A percentile compares a stretch with the other conserved stretches of the same genome.
Evolutionary conservation across 35 echinoderm and acorn worm species (phyloP).

Genomic region (Eucidaris tribuloides): DNA sequence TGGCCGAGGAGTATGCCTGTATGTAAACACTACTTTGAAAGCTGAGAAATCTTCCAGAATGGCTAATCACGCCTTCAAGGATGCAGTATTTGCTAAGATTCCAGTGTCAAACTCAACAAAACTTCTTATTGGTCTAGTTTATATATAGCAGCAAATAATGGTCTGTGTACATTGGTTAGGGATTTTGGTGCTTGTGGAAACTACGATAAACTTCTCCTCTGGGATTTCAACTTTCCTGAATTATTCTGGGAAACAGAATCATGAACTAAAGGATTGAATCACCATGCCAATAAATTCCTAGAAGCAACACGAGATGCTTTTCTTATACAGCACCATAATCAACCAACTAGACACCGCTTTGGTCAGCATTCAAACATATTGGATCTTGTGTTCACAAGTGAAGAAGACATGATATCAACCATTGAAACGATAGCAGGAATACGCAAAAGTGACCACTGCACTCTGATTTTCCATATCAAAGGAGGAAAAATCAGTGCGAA

Average conservation of each 20-base stretch:
- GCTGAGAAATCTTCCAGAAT: not conserved
- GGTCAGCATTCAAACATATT: conserved; percentile 9
- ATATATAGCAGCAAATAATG: not conserved
- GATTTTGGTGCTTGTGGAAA: not conserved
- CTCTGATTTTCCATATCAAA: not conserved
- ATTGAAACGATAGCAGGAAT: not conserved
- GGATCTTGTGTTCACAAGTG: not conserved
- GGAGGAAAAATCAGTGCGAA: not conserved
- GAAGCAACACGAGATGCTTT: not conserved
- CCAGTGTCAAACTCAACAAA: not conserved
- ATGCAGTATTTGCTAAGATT: conserved; percentile 27
- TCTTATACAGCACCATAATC: conserved; percentile 1
- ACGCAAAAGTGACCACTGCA: not conserved
- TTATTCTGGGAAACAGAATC: not conserved
- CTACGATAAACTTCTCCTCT: not conserved
- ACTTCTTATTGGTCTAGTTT: conserved; percentile 3
- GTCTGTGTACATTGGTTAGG: not conserved
- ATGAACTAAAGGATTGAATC: not conserved
- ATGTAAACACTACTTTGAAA: not conserved
- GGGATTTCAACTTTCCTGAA: conserved; percentile 3
- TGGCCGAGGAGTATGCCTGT: not conserved
- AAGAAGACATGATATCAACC: not conserved
- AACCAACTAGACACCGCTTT: conserved; percentile 2
- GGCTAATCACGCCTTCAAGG: not conserved
- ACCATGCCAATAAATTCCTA: not conserved